phyloP scores from a whole-genome alignment of 2,888 invertebrate genomes.

The Spicauda simplicius region DNA sequence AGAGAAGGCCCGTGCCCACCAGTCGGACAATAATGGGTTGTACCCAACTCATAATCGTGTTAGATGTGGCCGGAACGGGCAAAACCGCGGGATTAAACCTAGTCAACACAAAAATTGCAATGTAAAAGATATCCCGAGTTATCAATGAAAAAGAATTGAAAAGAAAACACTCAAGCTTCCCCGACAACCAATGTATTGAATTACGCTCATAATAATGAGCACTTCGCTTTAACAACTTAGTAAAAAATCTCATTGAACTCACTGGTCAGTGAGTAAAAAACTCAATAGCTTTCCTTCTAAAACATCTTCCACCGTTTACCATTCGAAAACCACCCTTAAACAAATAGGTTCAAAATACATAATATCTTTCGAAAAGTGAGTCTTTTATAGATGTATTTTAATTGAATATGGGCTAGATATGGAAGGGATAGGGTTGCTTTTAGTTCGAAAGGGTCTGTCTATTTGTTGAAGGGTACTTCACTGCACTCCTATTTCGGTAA shows the following conservation, averaged over 20 bases:
- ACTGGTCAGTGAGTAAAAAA: conserved; percentile 63
- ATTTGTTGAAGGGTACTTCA: conserved; percentile 52
- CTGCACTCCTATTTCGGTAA: conserved; percentile 56
- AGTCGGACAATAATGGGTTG: too few species aligned
- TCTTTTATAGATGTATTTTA: conserved; percentile 37
- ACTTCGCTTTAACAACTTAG: conserved; percentile 46
- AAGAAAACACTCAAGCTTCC: conserved; percentile 40
- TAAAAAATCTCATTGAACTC: conserved; percentile 44
- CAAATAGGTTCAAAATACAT: conserved; percentile 40
- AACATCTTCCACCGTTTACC: conserved; percentile 49
- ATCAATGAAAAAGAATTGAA: conserved; percentile 40
- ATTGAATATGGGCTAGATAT: conserved; percentile 21
- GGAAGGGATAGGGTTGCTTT: conserved; percentile 46
- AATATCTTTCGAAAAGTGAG: conserved; percentile 42
- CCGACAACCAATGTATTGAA: conserved; percentile 45
- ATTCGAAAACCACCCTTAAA: conserved; percentile 47
- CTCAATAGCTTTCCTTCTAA: conserved; percentile 57
- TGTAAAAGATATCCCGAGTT: conserved; percentile 30
- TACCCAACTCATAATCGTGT: too few species aligned
- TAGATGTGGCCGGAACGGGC: too few species aligned
- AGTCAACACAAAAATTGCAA: neutral
- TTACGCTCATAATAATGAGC: conserved; percentile 48
- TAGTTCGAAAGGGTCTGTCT: conserved; percentile 42
- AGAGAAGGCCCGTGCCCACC: too few species aligned
- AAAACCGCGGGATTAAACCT: too few species aligned